A percentile compares a stretch with the other conserved stretches of the same genome.
These are phyloP conservation scores for Erebia epiphron DNA, from an alignment of 2,888 invertebrate species.

Conservation along the genomic window DNA sequence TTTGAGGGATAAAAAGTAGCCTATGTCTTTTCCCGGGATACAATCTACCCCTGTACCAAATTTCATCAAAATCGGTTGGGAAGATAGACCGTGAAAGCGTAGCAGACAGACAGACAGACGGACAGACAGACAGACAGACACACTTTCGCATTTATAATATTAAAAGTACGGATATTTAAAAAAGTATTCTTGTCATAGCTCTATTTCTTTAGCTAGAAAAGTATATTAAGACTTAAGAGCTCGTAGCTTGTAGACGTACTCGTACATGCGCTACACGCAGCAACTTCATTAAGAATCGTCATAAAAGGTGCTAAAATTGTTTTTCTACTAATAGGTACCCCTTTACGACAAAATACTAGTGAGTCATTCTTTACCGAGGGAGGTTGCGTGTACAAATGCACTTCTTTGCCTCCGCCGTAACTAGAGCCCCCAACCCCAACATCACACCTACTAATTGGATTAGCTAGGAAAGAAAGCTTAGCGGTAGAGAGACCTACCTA, in stretches of 20 bases:
- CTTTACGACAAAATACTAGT: conserved; percentile 43
- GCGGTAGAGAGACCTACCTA: conserved; percentile 45
- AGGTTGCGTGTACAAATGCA: conserved; percentile 62
- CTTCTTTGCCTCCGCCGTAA: conserved; percentile 48
- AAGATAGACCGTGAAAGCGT: too few species aligned
- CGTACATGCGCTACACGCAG: not conserved
- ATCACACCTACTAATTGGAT: conserved; percentile 48
- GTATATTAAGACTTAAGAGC: conserved; percentile 1
- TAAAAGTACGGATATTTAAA: too few species aligned
- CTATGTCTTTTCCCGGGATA: too few species aligned
- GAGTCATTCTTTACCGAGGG: conserved; percentile 54
- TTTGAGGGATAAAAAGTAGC: too few species aligned
- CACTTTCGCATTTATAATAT: too few species aligned
- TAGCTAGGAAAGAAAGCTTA: conserved; percentile 45
- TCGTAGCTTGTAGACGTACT: too few species aligned
- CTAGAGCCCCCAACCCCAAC: conserved; percentile 53
- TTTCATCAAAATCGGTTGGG: too few species aligned
- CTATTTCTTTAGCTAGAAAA: too few species aligned
- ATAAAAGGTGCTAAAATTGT: conserved; percentile 41
- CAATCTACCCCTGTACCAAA: too few species aligned
- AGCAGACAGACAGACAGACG: too few species aligned
- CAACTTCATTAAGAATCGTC: conserved; percentile 12
- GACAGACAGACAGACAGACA: too few species aligned
- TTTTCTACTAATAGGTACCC: conserved; percentile 44
- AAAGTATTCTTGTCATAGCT: too few species aligned